Evolutionary conservation across 1,140 invertebrate genomes (phyloP).

Genomic region (Caenorhabditis remanei): DNA sequence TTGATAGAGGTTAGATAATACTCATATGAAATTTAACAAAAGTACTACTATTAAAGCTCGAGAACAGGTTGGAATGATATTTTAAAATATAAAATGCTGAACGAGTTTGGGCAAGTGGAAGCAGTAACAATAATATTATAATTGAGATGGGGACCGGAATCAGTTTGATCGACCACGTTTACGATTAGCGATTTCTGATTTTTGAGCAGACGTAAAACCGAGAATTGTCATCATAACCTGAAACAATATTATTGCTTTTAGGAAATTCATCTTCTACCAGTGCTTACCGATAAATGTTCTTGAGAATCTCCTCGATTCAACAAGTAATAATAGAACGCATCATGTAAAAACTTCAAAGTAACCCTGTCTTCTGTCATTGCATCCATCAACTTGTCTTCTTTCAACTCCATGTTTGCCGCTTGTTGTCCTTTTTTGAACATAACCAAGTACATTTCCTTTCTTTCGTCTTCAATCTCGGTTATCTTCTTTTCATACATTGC

Average conservation of each 20-base stretch:
- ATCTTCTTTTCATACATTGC: conserved; percentile 76
- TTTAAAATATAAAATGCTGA: not conserved
- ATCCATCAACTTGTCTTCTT: conserved; percentile 71
- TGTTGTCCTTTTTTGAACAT: conserved; percentile 78
- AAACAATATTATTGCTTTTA: conserved; percentile 32
- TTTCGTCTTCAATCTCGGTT: conserved; percentile 74
- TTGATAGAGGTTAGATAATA: not conserved
- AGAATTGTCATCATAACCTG: conserved; percentile 78
- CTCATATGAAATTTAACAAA: conserved; percentile 16
- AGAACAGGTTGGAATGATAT: conserved; percentile 9
- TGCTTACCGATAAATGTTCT: conserved; percentile 73
- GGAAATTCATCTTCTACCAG: not conserved
- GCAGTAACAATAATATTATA: too few species aligned
- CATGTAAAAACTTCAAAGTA: conserved; percentile 74
- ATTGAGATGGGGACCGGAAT: not conserved
- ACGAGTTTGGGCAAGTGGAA: not conserved
- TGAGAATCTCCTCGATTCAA: conserved; percentile 74
- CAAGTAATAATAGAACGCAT: conserved; percentile 77
- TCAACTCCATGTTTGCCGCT: conserved; percentile 70
- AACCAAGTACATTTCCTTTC: conserved; percentile 76
- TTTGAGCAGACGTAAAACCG: conserved; percentile 75
- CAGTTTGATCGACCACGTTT: conserved; percentile 32
- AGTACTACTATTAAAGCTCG: conserved; percentile 20
- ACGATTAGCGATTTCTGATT: conserved; percentile 55
- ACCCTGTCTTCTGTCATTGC: conserved; percentile 75